Base-by-base conservation (phyloP, 2,888 invertebrate species). In the Drepanosiphum platanoidis region DNA sequence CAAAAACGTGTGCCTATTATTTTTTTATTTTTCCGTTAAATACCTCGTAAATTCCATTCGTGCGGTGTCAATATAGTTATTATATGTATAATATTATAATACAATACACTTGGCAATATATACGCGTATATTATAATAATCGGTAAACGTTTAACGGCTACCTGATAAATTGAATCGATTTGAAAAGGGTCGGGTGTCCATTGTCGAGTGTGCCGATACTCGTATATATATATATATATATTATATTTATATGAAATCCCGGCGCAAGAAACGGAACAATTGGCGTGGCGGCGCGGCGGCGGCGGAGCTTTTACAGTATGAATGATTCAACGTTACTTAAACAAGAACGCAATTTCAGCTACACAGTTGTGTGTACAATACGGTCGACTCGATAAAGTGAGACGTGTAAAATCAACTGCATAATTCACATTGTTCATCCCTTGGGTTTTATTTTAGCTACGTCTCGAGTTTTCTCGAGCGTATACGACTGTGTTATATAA, bases 271-370 rank as follows among this genome's bases (percentile, higher is more conserved):
- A 30, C 27, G 13, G 30, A 64, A 64, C 64, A 64, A 30, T 64
- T 30, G 13, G 27, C 64, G 22, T 27, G 11, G 30, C 58, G 2
- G 39, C 58, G 11, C 61, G n/a, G n/a, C n/a, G n/a, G n/a, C n/a
- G n/a, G n/a, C n/a, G 30, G 27, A 64, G 64, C 64, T 64, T 64
- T 64, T 64, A 27, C 13, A 13, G 30, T 27, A n/a, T 64, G 30
- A 64, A 64, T 27, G 64, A 64, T 64, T 64, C 64, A 27, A 64
- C 64, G 64, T 30, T 64, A 64, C 27, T 64, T 27, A 8, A 64
- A 30, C 27, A 13, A 27, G 64, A 64, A 64, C 4, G 64, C 27
- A 64, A 64, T 64, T 30, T 64, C 64, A 64, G 11, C 64, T 27
- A 18, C 18, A 46, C 46, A 46, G 46, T 46, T 3, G 18, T 42